A percentile compares a stretch with the other conserved stretches of the same genome.
These are phyloP conservation scores for Sitta carolinensis DNA, from an alignment of 2,797 vertebrate species.

Conservation along the genomic window DNA sequence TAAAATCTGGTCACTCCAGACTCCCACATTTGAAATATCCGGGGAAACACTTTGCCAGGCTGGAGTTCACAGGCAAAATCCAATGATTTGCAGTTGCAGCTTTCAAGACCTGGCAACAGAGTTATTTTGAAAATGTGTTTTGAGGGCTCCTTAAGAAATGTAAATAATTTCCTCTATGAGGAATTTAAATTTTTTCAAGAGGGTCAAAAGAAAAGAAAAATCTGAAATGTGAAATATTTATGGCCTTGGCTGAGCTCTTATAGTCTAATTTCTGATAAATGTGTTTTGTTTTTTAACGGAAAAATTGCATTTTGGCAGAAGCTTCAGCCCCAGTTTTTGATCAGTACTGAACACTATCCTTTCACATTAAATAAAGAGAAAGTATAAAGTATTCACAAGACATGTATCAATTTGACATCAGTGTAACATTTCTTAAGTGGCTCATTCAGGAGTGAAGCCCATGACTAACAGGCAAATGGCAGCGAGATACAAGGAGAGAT, in stretches of 20 bases:
- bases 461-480: constrained; percentile 66
- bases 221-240: background rate
- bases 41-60: background rate
- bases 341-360: background rate
- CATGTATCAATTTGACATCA: constrained; percentile 62
- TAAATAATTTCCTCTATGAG: background rate
- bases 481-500: constrained; percentile 52
- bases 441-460: constrained; percentile 54
- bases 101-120: background rate
- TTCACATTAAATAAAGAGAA: constrained; percentile 46
- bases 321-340: background rate
- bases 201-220: background rate
- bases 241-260: background rate
- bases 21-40: background rate
- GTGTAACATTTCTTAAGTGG: constrained; percentile 60
- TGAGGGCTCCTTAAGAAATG: background rate
- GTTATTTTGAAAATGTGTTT: background rate
- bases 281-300: background rate
- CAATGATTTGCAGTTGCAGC: background rate
- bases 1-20: background rate
- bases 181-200: background rate
- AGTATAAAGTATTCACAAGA: constrained; percentile 40
- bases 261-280: background rate
- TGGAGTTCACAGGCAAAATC: background rate
- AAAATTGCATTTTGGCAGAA: background rate